These are phyloP conservation scores for Gallinago paraguaiae DNA, from an alignment of 2,113 vertebrate species.

Conservation along the genomic window DNA sequence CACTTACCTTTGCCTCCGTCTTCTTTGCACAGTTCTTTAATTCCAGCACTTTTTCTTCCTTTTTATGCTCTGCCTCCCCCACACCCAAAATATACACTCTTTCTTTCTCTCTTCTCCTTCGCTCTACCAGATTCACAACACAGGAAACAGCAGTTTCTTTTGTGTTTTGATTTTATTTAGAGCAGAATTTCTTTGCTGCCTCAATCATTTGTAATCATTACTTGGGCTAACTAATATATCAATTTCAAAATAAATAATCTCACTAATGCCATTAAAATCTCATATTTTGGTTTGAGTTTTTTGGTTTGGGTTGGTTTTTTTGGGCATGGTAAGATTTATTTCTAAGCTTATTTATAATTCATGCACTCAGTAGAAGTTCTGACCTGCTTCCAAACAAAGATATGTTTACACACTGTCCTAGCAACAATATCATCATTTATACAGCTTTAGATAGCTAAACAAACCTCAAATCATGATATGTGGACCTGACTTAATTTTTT, in stretches of 20 bases:
- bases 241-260: neutral
- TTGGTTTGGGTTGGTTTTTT: neutral
- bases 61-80: neutral
- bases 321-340: neutral
- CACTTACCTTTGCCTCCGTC: neutral
- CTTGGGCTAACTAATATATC: neutral
- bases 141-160: neutral
- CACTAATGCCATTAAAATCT: neutral
- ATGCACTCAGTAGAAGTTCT: neutral
- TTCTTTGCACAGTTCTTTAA: neutral
- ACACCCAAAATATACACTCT: neutral
- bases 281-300: neutral
- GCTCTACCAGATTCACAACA: neutral
- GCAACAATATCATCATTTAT: neutral
- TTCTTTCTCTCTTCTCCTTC: neutral
- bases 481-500: neutral
- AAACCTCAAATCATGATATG: neutral
- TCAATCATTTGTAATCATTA: neutral
- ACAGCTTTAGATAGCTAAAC: neutral
- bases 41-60: neutral
- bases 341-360: rapidly evolving
- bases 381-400: neutral
- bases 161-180: rapidly evolving
- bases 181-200: neutral
- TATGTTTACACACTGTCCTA: neutral